A percentile compares a stretch with the other conserved stretches of the same genome.
phyloP scores from a whole-genome alignment of 2,888 invertebrate species.

The Mongoloraphidia duomilia region DNA sequence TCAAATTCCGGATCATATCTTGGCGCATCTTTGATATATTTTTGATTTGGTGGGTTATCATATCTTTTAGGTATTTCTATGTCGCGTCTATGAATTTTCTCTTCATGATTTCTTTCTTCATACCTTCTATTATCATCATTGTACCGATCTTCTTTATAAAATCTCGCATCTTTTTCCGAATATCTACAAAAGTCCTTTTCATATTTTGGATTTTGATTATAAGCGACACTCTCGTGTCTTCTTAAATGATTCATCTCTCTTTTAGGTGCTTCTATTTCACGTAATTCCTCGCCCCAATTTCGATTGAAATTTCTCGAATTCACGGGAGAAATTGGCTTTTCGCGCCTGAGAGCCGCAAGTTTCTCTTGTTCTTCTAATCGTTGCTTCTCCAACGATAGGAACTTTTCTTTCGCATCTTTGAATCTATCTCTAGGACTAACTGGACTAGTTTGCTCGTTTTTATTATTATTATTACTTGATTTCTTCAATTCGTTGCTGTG shows the following conservation, averaged over 20 bases:
- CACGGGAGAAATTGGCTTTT: constrained; percentile 37
- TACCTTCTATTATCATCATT: not conserved
- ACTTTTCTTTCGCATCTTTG: constrained; percentile 77
- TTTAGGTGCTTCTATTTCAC: constrained; percentile 12
- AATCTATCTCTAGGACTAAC: constrained; percentile 63
- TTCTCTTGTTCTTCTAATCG: constrained; percentile 41
- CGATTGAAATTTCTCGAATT: constrained; percentile 36
- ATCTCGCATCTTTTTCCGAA: constrained; percentile 8
- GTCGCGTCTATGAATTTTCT: not conserved
- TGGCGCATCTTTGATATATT: no score
- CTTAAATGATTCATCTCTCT: constrained; percentile 9
- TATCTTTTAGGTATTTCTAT: no score
- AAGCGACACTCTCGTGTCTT: constrained; percentile 9
- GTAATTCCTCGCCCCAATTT: constrained; percentile 12
- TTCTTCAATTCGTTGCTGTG: constrained; percentile 33
- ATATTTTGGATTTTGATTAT: constrained; percentile 3
- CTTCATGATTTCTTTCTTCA: not conserved
- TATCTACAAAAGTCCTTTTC: not conserved
- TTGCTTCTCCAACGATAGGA: constrained; percentile 62
- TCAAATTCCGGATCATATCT: no score
- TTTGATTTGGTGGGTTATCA: no score
- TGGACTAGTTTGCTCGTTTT: constrained; percentile 27
- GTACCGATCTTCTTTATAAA: constrained; percentile 7
- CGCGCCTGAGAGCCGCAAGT: constrained; percentile 36
- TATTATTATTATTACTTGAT: constrained; percentile 33